phyloP scores from a whole-genome alignment of 2,113 vertebrate genomes.

The Pagrus major region DNA sequence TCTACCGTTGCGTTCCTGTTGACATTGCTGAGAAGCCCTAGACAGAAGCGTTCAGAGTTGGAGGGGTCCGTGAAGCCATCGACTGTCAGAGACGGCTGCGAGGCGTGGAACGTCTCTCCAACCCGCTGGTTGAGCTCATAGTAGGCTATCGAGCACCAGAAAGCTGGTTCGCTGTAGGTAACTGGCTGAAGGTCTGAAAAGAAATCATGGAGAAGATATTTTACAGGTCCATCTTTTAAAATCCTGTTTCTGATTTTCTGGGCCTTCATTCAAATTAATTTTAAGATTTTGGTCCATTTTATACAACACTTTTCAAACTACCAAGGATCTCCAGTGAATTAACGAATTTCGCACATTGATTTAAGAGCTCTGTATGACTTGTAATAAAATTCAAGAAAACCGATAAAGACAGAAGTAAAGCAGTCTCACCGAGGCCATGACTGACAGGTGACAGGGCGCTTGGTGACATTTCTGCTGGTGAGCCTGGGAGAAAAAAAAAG shows the following conservation, averaged over 20 bases:
- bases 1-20: conserved; percentile 98
- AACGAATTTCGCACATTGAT: neutral
- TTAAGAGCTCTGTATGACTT: neutral
- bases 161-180: conserved; percentile 97
- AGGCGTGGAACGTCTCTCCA: conserved; percentile 98
- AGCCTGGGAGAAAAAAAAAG: conserved; percentile 84
- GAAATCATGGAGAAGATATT: neutral
- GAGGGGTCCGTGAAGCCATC: conserved; percentile 99
- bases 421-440: conserved; percentile 90
- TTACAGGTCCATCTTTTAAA: neutral
- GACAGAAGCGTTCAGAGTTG: conserved; percentile 97
- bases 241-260: neutral
- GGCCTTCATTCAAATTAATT: neutral
- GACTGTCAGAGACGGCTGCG: conserved; percentile 96
- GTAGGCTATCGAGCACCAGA: conserved; percentile 99
- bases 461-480: conserved; percentile 97
- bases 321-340: neutral
- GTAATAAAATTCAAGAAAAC: neutral
- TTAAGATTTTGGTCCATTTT: neutral
- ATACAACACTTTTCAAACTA: neutral
- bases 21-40: conserved; percentile 97
- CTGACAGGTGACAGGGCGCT: conserved; percentile 95
- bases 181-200: conserved; percentile 94
- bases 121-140: conserved; percentile 98
- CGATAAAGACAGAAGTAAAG: neutral